Evolutionary conservation across 2,797 vertebrate genomes (phyloP).

Genomic region (Melanotaenia maccullochi): DNA sequence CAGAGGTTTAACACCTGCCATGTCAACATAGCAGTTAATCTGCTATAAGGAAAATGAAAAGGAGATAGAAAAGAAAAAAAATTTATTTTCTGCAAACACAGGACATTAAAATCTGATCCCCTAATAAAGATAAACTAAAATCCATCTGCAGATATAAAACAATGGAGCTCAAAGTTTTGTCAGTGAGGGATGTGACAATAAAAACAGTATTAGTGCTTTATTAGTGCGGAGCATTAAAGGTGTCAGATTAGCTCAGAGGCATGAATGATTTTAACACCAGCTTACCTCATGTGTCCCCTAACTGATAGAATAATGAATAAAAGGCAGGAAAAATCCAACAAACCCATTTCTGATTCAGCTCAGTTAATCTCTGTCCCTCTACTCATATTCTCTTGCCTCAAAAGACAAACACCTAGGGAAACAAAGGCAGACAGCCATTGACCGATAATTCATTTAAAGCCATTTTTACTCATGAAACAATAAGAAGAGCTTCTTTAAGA

Average conservation of each 20-base stretch:
- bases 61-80: neutral
- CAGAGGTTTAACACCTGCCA: conserved; percentile 31
- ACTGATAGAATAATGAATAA: neutral
- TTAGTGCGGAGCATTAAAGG: neutral
- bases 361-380: neutral
- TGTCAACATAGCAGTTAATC: conserved; percentile 59
- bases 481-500: conserved; percentile 34
- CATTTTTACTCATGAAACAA: conserved; percentile 51
- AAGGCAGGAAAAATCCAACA: neutral
- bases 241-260: neutral
- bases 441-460: conserved; percentile 49
- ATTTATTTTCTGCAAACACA: conserved; percentile 2
- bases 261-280: neutral
- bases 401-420: conserved; percentile 28
- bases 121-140: neutral
- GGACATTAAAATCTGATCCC: too few relatives aligned
- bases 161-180: neutral
- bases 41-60: conserved; percentile 3
- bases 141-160: neutral
- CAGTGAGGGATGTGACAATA: neutral
- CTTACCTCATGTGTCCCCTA: neutral
- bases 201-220: neutral
- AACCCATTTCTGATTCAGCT: neutral
- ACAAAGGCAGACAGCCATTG: conserved; percentile 31
- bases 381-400: conserved; percentile 15